A percentile compares a stretch with the other conserved stretches of the same genome.
phyloP scores from a whole-genome alignment of 2,797 vertebrate species.

The Sebastes kiyomatsui region DNA sequence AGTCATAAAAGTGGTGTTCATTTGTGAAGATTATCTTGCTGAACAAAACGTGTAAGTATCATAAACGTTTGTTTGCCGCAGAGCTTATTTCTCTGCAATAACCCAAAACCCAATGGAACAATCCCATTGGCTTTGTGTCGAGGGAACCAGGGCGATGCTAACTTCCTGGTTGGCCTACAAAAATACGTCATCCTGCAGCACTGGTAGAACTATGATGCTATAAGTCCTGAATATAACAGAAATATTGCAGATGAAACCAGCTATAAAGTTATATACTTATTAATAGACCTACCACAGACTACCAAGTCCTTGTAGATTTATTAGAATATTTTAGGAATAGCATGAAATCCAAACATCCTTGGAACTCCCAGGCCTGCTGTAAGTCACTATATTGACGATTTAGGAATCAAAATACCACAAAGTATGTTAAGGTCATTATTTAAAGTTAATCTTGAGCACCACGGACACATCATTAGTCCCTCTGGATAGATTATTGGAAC shows the following conservation, averaged over 20 bases:
- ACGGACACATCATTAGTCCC: slow-evolving; percentile 39
- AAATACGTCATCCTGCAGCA: too few species aligned
- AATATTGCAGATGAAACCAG: neutral
- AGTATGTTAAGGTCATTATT: slow-evolving; percentile 31
- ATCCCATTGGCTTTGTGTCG: too few species aligned
- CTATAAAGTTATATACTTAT: neutral
- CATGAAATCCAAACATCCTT: slow-evolving; percentile 13
- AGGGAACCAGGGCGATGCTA: too few species aligned
- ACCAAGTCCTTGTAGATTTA: neutral
- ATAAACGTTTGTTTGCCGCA: neutral
- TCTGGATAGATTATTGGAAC: slow-evolving; percentile 56
- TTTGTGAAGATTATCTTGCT: too few species aligned
- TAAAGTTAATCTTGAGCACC: slow-evolving; percentile 43
- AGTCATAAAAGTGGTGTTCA: too few species aligned
- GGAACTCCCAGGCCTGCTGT: slow-evolving; percentile 6
- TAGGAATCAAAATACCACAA: slow-evolving; percentile 28
- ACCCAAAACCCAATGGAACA: neutral
- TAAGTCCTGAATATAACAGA: neutral
- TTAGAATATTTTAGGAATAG: neutral
- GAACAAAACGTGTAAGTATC: neutral
- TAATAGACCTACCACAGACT: neutral
- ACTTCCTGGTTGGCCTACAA: too few species aligned
- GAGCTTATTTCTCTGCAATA: neutral
- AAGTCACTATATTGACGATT: slow-evolving; percentile 10
- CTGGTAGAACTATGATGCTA: neutral